These are phyloP conservation scores for Drosophila parthenogenetica DNA, from an alignment of 2,888 invertebrate genomes.

Conservation along the genomic window DNA sequence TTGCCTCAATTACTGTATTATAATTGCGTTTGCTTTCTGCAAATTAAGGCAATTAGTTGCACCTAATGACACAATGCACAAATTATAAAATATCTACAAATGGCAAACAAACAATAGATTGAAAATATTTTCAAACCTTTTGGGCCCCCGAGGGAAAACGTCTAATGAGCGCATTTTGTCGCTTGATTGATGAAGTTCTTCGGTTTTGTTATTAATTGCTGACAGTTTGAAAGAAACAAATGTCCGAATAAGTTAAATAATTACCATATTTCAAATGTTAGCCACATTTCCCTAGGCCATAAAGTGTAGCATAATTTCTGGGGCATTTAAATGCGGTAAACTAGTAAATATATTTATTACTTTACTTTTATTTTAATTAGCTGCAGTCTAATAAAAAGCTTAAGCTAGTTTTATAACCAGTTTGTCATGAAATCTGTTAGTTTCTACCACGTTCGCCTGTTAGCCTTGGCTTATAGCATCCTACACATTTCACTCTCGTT, in stretches of 20 bases:
- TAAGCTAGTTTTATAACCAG: slow-evolving; percentile 33
- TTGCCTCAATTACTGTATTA: slow-evolving; percentile 55
- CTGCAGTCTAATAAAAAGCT: no score
- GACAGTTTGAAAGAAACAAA: neutral
- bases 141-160: slow-evolving; percentile 9
- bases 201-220: slow-evolving; percentile 32
- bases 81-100: slow-evolving; percentile 43
- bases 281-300: neutral
- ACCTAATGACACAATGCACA: slow-evolving; percentile 69
- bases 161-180: slow-evolving; percentile 22
- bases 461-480: slow-evolving; percentile 6
- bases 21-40: slow-evolving; percentile 55
- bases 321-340: slow-evolving; percentile 7
- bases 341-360: neutral
- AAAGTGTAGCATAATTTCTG: slow-evolving; percentile 42
- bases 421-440: slow-evolving; percentile 48
- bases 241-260: neutral
- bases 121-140: slow-evolving; percentile 22
- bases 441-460: slow-evolving; percentile 8
- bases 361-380: neutral
- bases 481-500: slow-evolving; percentile 43
- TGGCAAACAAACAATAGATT: slow-evolving; percentile 32
- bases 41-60: slow-evolving; percentile 79
- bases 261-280: slow-evolving; percentile 2
- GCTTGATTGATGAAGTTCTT: slow-evolving; percentile 16